Evolutionary conservation across 2,113 vertebrate species (phyloP).

Genomic region (Gambusia affinis): DNA sequence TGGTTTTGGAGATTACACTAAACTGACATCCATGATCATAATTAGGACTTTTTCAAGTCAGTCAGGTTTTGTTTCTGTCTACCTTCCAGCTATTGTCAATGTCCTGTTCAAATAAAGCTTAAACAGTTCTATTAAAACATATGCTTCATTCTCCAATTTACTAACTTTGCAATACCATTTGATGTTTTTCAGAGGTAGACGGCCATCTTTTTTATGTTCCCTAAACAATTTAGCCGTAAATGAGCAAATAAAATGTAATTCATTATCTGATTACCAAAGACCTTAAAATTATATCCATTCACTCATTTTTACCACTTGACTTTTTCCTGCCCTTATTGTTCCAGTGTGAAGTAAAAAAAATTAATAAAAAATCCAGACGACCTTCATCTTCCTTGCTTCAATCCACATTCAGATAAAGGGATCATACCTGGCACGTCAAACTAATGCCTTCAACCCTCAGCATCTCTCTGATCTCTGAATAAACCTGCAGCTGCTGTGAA

Average conservation of each 20-base stretch:
- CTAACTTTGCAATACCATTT: too few species aligned
- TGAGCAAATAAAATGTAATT: slow-evolving; percentile 6
- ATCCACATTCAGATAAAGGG: slow-evolving; percentile 74
- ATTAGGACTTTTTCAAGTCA: too few species aligned
- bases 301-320: slow-evolving; percentile 3
- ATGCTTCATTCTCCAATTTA: too few species aligned
- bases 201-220: neutral
- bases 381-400: slow-evolving; percentile 71
- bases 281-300: neutral
- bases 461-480: slow-evolving; percentile 65
- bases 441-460: slow-evolving; percentile 72
- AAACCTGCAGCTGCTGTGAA: slow-evolving; percentile 67
- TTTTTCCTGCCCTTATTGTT: slow-evolving; percentile 11
- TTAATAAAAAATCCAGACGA: slow-evolving; percentile 46
- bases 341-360: neutral
- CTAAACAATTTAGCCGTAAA: neutral
- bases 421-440: slow-evolving; percentile 68
- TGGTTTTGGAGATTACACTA: too few species aligned
- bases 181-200: too few species aligned
- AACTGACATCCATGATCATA: too few species aligned
- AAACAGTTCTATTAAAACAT: too few species aligned
- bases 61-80: too few species aligned
- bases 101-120: too few species aligned
- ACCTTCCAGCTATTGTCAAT: neutral
- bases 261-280: neutral